Evolutionary conservation across 2,888 invertebrate genomes (phyloP).

Genomic region (Torymus texanus): DNA sequence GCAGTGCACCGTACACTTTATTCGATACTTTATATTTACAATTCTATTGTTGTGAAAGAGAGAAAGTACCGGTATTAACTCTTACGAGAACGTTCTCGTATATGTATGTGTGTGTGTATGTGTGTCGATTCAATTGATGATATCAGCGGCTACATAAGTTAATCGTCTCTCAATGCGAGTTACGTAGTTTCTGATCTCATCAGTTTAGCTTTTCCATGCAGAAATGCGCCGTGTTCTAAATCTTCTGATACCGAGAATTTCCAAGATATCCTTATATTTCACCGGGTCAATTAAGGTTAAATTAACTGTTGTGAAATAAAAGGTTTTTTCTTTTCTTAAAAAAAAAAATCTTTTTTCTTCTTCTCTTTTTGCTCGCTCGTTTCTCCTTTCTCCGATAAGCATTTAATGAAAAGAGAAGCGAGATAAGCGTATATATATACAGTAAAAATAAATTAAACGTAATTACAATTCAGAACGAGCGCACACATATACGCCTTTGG

Average conservation of each 20-base stretch:
- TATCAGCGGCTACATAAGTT: constrained; percentile 40
- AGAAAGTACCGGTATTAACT: constrained; percentile 35
- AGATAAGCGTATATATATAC: too few species aligned
- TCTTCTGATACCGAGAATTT: neutral
- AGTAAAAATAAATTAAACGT: too few species aligned
- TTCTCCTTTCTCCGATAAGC: neutral
- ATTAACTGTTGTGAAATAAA: neutral
- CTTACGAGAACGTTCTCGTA: constrained; percentile 9
- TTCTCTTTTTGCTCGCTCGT: too few species aligned
- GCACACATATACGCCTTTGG: too few species aligned
- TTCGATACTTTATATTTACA: constrained; percentile 16
- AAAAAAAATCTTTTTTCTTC: too few species aligned
- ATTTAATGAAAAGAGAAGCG: neutral
- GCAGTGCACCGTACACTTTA: constrained; percentile 14
- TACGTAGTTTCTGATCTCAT: constrained; percentile 32
- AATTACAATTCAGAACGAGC: too few species aligned
- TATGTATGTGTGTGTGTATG: neutral
- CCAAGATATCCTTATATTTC: too few species aligned
- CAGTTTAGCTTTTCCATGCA: constrained; percentile 8
- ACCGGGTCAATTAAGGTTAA: neutral
- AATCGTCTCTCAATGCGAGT: constrained; percentile 29
- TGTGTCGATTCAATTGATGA: constrained; percentile 36
- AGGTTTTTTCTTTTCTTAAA: too few species aligned
- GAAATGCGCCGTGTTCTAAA: neutral
- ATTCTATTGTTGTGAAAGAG: constrained; percentile 49